phyloP scores from a whole-genome alignment of 2,888 invertebrate genomes.

The Phalangium opilio region DNA sequence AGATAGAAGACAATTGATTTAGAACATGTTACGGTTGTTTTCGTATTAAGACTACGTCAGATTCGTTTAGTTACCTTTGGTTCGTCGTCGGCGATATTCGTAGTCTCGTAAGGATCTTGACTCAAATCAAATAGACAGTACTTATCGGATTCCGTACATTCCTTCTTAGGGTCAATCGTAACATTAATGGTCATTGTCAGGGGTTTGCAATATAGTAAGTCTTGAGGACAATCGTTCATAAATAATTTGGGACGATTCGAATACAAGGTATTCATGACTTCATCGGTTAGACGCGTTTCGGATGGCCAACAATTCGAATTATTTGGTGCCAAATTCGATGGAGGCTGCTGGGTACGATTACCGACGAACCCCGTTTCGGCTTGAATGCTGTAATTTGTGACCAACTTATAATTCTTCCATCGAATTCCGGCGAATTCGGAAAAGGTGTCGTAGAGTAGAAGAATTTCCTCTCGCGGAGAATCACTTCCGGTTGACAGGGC shows the following conservation, averaged over 20 bases:
- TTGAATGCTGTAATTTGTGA: conserved; percentile 24
- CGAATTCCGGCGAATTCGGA: conserved; percentile 17
- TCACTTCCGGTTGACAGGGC: conserved; percentile 31
- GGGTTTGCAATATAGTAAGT: too few species aligned
- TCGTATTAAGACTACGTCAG: too few species aligned
- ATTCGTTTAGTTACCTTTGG: conserved; percentile 7
- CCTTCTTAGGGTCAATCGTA: background rate
- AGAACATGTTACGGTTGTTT: too few species aligned
- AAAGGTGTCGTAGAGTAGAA: conserved; percentile 17
- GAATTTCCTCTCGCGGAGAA: conserved; percentile 42
- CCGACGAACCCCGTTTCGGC: conserved; percentile 47
- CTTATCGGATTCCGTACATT: conserved; percentile 19
- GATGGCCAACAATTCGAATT: too few species aligned
- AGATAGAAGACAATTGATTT: too few species aligned
- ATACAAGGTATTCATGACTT: too few species aligned
- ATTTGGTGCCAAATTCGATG: too few species aligned
- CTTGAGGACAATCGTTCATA: too few species aligned
- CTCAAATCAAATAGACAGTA: conserved; percentile 68
- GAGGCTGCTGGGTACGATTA: background rate
- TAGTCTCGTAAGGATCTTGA: conserved; percentile 66
- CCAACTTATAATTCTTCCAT: conserved; percentile 13
- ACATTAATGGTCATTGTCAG: too few species aligned
- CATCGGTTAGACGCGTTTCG: too few species aligned
- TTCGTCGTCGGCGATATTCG: conserved; percentile 9
- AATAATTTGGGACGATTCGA: too few species aligned